Base-by-base conservation (phyloP, 2,113 vertebrate species). In the Aix galericulata region DNA sequence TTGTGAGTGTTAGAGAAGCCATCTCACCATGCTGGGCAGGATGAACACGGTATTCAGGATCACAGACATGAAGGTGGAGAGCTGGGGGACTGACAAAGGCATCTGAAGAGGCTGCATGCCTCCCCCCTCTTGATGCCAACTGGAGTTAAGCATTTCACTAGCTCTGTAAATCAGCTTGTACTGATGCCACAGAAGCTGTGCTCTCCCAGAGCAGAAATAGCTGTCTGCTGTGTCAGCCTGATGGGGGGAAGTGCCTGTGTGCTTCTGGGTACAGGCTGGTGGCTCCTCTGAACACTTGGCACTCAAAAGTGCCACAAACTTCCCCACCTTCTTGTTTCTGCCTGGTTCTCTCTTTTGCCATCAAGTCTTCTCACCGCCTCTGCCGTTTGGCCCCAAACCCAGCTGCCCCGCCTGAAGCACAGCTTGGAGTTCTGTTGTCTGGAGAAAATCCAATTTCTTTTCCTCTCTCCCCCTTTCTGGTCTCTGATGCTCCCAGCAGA, bases 111-210 rank as follows among this genome's bases (percentile, higher is more conserved):
- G 59, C 29, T 86, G 63, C n/a, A 40, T 38, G 22, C 38, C 58
- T 72, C 38, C 34, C 20, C 88, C 63, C 59, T 87, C 87, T 20
- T 60, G 89, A 60, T 85, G 66, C 82, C 95, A 93, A 9, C 38
- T 9, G 44, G 85, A 87, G 94, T 89, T 52, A 86, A 93, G 62
- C 38, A 34, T 93, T 87, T 91, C 84, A 42, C 66, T 16, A 76
- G 66, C 0, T 0, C 82, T 91, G 85, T 89, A 69, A 91, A 92
- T 88, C 77, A 77, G 5, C 80, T 93, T 77, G 80, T 73, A 82
- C 56, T 32, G 84, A 87, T 79, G 93, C 66, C 84, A 87, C 44
- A 78, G 80, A 87, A 92, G 78, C 89, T 68, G 85, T 32, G 69
- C n/a, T 85, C 64, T 75, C 82, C 86, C 3, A 11, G 75, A 78